Conservation (phyloP, 2,888 invertebrate genomes). For the Eremobia ochroleuca region DNA sequence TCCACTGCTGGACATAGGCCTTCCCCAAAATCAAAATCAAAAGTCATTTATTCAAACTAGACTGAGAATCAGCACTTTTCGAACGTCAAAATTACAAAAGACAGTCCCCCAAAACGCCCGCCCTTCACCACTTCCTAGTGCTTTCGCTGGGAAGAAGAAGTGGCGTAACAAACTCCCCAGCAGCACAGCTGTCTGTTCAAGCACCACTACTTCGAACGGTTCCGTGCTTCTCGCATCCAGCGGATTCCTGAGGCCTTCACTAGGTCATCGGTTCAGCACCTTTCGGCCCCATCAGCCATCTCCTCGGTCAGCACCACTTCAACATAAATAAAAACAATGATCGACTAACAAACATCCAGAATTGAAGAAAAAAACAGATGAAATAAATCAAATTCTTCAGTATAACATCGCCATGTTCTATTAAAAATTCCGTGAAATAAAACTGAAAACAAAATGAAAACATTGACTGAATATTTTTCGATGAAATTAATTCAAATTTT, state of each 20-base stretch:
- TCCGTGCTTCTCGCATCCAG: no score
- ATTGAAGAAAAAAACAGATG: not conserved
- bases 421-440: slow-evolving; percentile 18
- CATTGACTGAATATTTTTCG: slow-evolving; percentile 20
- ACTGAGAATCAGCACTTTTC: no score
- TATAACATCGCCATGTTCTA: not conserved
- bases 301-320: not conserved
- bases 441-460: slow-evolving; percentile 32
- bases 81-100: no score
- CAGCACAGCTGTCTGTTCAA: no score
- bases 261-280: not conserved
- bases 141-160: no score
- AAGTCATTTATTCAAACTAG: no score
- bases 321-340: not conserved
- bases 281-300: not conserved
- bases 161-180: no score
- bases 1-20: not conserved
- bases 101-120: no score
- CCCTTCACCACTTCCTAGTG: no score
- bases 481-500: slow-evolving; percentile 54
- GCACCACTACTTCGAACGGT: not conserved
- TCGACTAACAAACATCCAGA: not conserved
- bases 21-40: no score
- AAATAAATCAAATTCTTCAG: not conserved
- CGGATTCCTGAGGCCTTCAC: not conserved